Percentiles rank a stretch among this genome's conserved stretches.
Evolutionary conservation across 2,113 vertebrate genomes (phyloP).

Genomic region (Axis porcinus): DNA sequence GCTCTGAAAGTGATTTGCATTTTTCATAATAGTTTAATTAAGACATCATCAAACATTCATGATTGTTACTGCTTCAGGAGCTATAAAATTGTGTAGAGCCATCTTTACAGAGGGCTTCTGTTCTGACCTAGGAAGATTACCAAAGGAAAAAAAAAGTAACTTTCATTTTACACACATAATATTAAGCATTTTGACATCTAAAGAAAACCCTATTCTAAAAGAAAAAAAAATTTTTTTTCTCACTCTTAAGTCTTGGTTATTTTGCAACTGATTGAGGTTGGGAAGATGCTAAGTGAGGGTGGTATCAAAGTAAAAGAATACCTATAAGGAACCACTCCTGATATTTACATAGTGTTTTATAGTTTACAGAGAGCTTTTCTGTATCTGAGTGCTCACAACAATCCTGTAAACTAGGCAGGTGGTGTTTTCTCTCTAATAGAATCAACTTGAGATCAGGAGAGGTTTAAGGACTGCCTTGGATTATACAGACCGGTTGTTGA

Average conservation of each 20-base stretch:
- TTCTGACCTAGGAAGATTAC: neutral
- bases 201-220: neutral
- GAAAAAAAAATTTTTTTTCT: neutral
- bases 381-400: neutral
- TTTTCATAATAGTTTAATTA: neutral
- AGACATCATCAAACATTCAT: neutral
- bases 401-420: neutral
- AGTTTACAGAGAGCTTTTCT: neutral
- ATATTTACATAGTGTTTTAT: neutral
- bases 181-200: slow-evolving; percentile 1
- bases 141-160: neutral
- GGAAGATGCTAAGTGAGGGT: neutral
- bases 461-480: neutral
- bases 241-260: neutral
- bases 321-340: neutral
- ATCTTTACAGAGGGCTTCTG: neutral
- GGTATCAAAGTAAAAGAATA: neutral
- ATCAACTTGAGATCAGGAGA: neutral
- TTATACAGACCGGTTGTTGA: neutral
- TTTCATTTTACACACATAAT: neutral
- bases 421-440: neutral
- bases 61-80: neutral
- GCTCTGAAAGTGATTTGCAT: neutral
- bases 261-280: neutral
- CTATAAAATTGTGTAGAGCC: neutral